Evolutionary conservation across 2,888 invertebrate genomes (phyloP), one percentile per base, ranked within the genome.

Genomic region (Gryllus longicercus): DNA sequence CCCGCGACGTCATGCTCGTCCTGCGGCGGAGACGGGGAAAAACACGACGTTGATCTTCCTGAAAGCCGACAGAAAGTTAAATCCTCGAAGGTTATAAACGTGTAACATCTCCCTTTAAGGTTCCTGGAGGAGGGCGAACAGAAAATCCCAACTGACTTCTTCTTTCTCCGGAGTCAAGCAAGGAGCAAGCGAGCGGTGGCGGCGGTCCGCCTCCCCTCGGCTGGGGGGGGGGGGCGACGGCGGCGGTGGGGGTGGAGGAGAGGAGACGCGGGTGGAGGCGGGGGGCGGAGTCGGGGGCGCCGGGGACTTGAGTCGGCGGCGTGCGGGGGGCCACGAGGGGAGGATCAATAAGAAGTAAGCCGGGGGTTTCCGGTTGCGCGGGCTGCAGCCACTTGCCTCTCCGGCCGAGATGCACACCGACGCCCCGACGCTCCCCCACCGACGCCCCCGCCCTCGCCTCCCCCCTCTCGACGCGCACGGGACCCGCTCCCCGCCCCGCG

Each of bases 331-430:
- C n/a, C 14, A 63, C 16, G n/a, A 74, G 79, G 74, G 79, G 79
- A 79, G 79, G 79, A 79, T 79, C 79, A 77, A 79, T 79, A 79
- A 79, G 79, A 79, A 76, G 79, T 51, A 79, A 79, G 79, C 63
- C 63, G 79, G 51, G 79, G 63, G 79, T 79, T 79, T 79, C 77
- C 79, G 77, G 79, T 79, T 8, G 38, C 38, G 38, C 38, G 5
- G 38, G 38, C 38, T 38, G 38, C 51, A 74, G 38, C 49, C 75
- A 76, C 63, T 63, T 63, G 63, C 63, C 63, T 63, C 63, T 63
- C 63, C n/a, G 38, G 38, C 63, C 63, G 63, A 63, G 63, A 63
- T 63, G 63, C 63, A 63, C 63, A 63, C 63, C 63, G 63, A 63
- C 63, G 63, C 38, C 38, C 5, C 38, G 38, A 38, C 38, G 38